Evolutionary conservation across 2,797 vertebrate genomes (phyloP).

Genomic region (Myotis myotis): DNA sequence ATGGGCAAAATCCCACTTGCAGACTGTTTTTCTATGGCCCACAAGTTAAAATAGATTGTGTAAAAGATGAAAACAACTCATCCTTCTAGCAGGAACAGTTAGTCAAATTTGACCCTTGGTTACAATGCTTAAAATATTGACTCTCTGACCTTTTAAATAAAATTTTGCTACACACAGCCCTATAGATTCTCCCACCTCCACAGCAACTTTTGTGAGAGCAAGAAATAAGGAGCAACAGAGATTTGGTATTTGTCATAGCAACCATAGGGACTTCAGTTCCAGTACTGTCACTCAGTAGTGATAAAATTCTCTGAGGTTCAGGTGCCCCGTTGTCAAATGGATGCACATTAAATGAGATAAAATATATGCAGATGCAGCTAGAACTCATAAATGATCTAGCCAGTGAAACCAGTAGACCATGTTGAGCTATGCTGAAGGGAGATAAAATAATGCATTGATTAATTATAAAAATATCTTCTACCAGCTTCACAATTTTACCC

Average conservation of each 20-base stretch:
- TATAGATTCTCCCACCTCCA: neutral
- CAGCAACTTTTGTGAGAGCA: neutral
- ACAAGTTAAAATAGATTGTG: neutral
- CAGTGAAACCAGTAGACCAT: neutral
- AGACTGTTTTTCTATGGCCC: neutral
- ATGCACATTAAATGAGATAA: neutral
- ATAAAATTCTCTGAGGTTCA: neutral
- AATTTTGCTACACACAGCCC: neutral
- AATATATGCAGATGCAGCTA: neutral
- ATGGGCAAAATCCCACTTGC: neutral
- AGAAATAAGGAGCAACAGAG: neutral
- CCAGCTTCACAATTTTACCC: neutral
- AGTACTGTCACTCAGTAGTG: neutral
- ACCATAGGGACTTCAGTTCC: neutral
- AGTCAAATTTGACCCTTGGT: neutral
- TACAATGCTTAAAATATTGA: neutral
- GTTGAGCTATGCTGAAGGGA: neutral
- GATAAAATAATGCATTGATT: neutral
- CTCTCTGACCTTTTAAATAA: neutral
- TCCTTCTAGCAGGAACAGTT: neutral
- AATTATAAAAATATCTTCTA: neutral
- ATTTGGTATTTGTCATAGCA: too few relatives aligned
- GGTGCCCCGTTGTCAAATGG: neutral
- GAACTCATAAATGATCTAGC: neutral
- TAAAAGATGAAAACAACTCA: neutral